Evolutionary conservation across 2,888 invertebrate species (phyloP), one percentile per base, ranked within the genome.

Genomic region (Megamerina dolium): DNA sequence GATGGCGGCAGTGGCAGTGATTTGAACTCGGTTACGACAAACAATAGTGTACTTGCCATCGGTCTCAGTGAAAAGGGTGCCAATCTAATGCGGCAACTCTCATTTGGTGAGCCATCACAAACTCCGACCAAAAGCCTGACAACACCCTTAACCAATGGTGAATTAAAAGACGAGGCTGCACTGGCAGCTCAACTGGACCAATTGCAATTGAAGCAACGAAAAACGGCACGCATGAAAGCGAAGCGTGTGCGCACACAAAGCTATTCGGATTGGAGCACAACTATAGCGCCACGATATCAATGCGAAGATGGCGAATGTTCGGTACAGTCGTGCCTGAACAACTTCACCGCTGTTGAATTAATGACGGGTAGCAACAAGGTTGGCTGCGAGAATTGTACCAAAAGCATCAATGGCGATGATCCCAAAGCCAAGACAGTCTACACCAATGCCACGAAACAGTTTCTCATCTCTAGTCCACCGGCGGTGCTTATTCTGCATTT

Each of bases 291-390:
- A 0, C 78, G 87, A 14, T 86, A 85, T 61, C 76, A 81, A 27
- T 81, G 81, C 59, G 83, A 82, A 53, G 86, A 85, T 43, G 84
- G 84, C 31, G 88, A 88, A 56, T 86, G 84, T 66, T 87, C 89
- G 17, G 80, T 95, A 38, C 83, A 86, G 58, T 89, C 92, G 0
- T 95, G 94, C 65, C 79, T 97, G 40, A 86, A 87, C 61, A 89
- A 92, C 67, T 96, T 96, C 72, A 95, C 93, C 1, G 84, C 87
- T 1, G 78, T 88, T 13, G 96, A 97, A 66, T 74, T 92, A 16
- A 81, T 97, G 72, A 88, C 86, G 0, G 95, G 90, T 1, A 86
- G 83, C 65, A 96, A 97, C 70, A 89, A 88, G 72, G 94, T 96
- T 36, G 85, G 87, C 42, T 97, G 97, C 69, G 89, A 91, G 61